Evolutionary conservation across 2,888 invertebrate species (phyloP).

Genomic region (Epistrophella euchroma): DNA sequence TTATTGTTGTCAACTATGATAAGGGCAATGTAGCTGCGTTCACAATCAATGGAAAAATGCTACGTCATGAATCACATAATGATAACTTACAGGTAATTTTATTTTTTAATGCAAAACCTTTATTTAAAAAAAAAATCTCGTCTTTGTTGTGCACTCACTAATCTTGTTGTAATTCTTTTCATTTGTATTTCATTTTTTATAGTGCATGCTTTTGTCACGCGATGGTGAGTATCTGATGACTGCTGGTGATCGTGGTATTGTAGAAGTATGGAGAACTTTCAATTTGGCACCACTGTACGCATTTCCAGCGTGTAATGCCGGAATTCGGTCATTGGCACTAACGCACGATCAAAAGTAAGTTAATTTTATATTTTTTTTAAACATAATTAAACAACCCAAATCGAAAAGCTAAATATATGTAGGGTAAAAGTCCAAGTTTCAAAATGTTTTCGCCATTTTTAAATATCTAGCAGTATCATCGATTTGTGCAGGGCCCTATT

Average conservation of each 20-base stretch:
- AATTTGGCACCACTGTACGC: conserved; percentile 98
- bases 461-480: no score
- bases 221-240: conserved; percentile 99
- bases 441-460: no score
- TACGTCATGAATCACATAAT: conserved; percentile 95
- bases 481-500: no score
- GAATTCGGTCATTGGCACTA: conserved; percentile 96
- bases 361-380: not conserved
- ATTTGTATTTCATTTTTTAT: conserved; percentile 65
- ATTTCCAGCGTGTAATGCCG: conserved; percentile 98
- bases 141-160: no score
- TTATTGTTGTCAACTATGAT: conserved; percentile 97
- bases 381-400: not conserved
- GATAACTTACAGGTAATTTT: conserved; percentile 94
- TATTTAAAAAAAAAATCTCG: not conserved
- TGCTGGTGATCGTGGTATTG: conserved; percentile 98
- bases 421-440: no score
- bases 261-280: conserved; percentile 99
- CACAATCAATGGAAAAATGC: conserved; percentile 95
- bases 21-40: conserved; percentile 96
- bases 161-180: not conserved
- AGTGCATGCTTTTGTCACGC: conserved; percentile 96
- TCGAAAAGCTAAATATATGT: no score
- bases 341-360: conserved; percentile 99
- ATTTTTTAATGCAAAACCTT: not conserved